phyloP scores from a whole-genome alignment of 2,797 vertebrate species.

The Sebastes trivittatus region DNA sequence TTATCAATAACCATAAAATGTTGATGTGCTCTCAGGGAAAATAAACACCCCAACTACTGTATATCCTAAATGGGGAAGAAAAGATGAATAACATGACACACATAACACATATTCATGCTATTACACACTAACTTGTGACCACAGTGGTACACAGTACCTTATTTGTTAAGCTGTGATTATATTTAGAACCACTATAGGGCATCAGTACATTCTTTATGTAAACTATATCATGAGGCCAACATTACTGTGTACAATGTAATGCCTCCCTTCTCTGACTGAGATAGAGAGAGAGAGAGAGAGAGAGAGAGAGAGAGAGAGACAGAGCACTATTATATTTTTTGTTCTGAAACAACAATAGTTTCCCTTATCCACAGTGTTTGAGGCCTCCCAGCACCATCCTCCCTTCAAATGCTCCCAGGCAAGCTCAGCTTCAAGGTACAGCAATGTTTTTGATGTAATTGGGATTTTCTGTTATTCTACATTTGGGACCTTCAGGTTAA shows the following conservation, averaged over 20 bases:
- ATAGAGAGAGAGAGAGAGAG: constrained; percentile 1
- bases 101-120: neutral
- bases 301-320: constrained; percentile 8
- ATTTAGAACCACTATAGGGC: neutral
- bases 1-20: neutral
- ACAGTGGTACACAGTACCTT: neutral
- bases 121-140: neutral
- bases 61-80: neutral
- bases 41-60: neutral
- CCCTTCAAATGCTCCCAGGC: constrained; percentile 32
- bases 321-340: constrained; percentile 60
- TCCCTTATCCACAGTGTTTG: constrained; percentile 67
- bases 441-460: constrained; percentile 9
- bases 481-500: constrained; percentile 14
- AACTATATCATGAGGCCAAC: constrained; percentile 4
- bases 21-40: neutral
- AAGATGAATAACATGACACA: neutral
- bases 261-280: constrained; percentile 4
- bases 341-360: constrained; percentile 73
- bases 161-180: neutral
- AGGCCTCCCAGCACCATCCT: constrained; percentile 65
- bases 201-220: neutral
- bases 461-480: constrained; percentile 15
- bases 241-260: constrained; percentile 8
- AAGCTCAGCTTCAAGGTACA: constrained; percentile 39